Evolutionary conservation across 1,140 invertebrate genomes (phyloP), one percentile per base, ranked within the genome.

Genomic region (Cecropterus lyciades): DNA sequence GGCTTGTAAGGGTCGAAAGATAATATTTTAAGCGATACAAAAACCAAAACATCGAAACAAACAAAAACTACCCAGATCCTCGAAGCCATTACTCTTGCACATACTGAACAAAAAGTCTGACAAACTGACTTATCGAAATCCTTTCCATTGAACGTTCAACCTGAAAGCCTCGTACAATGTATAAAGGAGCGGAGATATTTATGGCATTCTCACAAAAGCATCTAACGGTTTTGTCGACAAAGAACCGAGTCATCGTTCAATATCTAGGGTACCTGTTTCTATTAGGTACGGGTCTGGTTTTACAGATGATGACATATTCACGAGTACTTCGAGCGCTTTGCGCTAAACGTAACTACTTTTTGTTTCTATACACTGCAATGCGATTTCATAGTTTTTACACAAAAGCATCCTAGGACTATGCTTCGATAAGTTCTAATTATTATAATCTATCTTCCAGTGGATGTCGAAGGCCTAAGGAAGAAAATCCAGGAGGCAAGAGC

Each of bases 181-280:
- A 46, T 53, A 53, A 53, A 33, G 30, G 30, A 37, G 51, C 14
- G 7, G 30, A 37, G 30, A 53, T 53, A 53, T 53, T 46, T 46
- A 53, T 17, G 30, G 30, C 51, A 17, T 37, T 52, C 27, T 37
- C 9, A 53, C 51, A 53, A 53, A 40, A 40, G 51, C 15, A 11
- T 51, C 11, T 11, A 13, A 27, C 30, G 30, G 15, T 53, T 17
- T 27, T 37, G 33, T 40, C n/a, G n/a, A 40, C 51, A 53, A 53
- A 53, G 30, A 53, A 51, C 11, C 14, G 30, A 16, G 8, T 37
- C 30, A 53, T 53, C 30, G 13, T 40, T 53, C 15, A 53, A 53
- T 53, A 53, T 40, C 14, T 33, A 30, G 49, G 27, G 24, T 24
- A 51, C 17, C 20, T 51, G 27, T 6, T 33, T 33, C 24, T 9